A percentile compares a stretch with the other conserved stretches of the same genome.
Evolutionary conservation across 2,113 vertebrate genomes (phyloP).

Genomic region (Chaenocephalus aceratus): DNA sequence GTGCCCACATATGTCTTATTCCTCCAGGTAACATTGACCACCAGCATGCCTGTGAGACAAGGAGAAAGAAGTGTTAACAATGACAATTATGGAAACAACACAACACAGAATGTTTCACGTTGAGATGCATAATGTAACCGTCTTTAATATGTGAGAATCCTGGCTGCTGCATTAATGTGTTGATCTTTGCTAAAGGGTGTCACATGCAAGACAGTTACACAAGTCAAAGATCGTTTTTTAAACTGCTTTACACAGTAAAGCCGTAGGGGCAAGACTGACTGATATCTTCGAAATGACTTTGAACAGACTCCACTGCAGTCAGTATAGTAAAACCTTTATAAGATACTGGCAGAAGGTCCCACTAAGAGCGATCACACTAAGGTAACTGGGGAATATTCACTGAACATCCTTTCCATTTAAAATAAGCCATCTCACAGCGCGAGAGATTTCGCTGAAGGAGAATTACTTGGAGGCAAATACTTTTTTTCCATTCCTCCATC

Average conservation of each 20-base stretch:
- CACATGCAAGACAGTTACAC: slow-evolving; percentile 21
- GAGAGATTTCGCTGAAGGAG: slow-evolving; percentile 55
- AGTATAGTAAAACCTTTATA: slow-evolving; percentile 31
- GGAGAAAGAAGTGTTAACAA: not conserved
- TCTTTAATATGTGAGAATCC: not conserved
- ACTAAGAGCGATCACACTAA: slow-evolving; percentile 55
- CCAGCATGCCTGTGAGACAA: slow-evolving; percentile 91
- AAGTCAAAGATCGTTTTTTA: slow-evolving; percentile 43
- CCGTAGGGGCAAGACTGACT: slow-evolving; percentile 27
- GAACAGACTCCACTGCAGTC: slow-evolving; percentile 49
- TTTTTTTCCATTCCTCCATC: slow-evolving; percentile 59
- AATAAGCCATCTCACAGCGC: slow-evolving; percentile 62
- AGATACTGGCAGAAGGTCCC: slow-evolving; percentile 47
- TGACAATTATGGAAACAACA: not conserved
- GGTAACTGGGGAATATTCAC: slow-evolving; percentile 60
- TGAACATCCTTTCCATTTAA: slow-evolving; percentile 59
- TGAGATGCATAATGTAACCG: not conserved
- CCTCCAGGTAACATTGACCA: slow-evolving; percentile 99
- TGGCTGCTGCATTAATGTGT: not conserved
- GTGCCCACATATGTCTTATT: slow-evolving; percentile 99
- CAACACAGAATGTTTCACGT: not conserved
- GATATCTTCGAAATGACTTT: slow-evolving; percentile 53
- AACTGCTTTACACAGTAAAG: slow-evolving; percentile 43
- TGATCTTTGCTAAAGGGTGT: slow-evolving; percentile 46
- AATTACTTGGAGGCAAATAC: slow-evolving; percentile 64